Base-by-base conservation (phyloP, 2,113 vertebrate genomes). In the Nannospalax galili region DNA sequence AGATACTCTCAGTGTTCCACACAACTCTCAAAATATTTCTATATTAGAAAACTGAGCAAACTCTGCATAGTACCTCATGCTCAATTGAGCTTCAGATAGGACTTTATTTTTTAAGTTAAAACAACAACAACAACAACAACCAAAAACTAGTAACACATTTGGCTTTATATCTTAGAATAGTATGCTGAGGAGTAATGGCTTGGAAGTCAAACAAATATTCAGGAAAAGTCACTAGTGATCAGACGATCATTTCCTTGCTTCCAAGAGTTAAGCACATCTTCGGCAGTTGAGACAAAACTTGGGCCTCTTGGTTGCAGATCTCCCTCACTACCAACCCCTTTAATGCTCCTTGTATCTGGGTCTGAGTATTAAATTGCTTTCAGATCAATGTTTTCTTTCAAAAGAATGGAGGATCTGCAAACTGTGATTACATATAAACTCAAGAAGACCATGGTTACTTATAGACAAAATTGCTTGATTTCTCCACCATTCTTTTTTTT, bases 11-110 rank as follows among this genome's bases (percentile, higher is more conserved):
- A 73, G 3, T 12, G 52, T 77, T 87, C 93, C 84, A 62, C 64
- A 85, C 48, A 91, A 90, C 85, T 89, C 92, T 94, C 90, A 96
- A 96, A 96, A 81, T 72, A 48, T 72, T 96, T 96, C 91, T 12
- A 17, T 84, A 81, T 95, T 94, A 93, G 93, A 88, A 92, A 88
- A 92, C 69, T 48, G 73, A 93, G 64, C 97, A 97, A 92, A 94
- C 94, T 97, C 96, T 92, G 91, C 85, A 96, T 97, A 97, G 96
- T 95, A 95, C 84, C 92, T 77, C 82, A 91, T 91, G 92, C 96
- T 95, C 82, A 79, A 90, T 84, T 95, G 79, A 96, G 96, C 95
- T 96, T 95, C 92, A 92, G 91, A 94, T 95, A 84, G 86, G 80
- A 80, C 81, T 60, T 88, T 90, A 75, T 45, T 40, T 48, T 52